Evolutionary conservation across 2,113 vertebrate species (phyloP).

Genomic region (Oncorhynchus masou): DNA sequence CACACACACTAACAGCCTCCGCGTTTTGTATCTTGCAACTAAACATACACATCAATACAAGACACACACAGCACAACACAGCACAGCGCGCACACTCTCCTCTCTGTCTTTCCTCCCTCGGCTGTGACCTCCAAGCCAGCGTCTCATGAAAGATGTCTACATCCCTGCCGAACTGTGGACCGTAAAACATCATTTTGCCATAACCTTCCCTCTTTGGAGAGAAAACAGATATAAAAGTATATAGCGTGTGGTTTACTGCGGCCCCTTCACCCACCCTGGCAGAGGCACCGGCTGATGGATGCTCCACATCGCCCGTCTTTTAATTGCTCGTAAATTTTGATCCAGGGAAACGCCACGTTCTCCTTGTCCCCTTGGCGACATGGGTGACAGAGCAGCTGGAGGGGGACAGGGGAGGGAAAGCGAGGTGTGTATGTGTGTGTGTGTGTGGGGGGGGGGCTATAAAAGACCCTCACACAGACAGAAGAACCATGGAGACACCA

Average conservation of each 20-base stretch:
- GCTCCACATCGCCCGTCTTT: conserved; percentile 88
- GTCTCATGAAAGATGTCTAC: conserved; percentile 66
- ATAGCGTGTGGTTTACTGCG: conserved; percentile 95
- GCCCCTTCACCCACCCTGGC: conserved; percentile 72
- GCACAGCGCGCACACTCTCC: background rate
- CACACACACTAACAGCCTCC: conserved; percentile 27
- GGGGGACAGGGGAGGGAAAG: conserved; percentile 28
- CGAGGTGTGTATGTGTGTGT: background rate
- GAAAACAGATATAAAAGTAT: conserved; percentile 99
- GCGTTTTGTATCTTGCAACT: conserved; percentile 39
- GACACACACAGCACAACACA: background rate
- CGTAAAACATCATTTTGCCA: conserved; percentile 89
- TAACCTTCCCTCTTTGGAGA: conserved; percentile 95
- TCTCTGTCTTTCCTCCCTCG: background rate
- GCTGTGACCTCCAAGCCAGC: background rate
- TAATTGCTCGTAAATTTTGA: conserved; percentile 99
- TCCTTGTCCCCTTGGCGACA: conserved; percentile 89
- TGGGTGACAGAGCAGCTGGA: conserved; percentile 85
- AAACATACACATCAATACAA: conserved; percentile 27
- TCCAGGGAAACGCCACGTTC: conserved; percentile 90
- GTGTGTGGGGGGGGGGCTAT: background rate
- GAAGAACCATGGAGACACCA: background rate
- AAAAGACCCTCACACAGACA: background rate
- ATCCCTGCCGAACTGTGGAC: conserved; percentile 77
- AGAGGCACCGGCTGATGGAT: conserved; percentile 89